These are phyloP conservation scores for Chamaea fasciata DNA, from an alignment of 2,113 vertebrate species.

Conservation along the genomic window DNA sequence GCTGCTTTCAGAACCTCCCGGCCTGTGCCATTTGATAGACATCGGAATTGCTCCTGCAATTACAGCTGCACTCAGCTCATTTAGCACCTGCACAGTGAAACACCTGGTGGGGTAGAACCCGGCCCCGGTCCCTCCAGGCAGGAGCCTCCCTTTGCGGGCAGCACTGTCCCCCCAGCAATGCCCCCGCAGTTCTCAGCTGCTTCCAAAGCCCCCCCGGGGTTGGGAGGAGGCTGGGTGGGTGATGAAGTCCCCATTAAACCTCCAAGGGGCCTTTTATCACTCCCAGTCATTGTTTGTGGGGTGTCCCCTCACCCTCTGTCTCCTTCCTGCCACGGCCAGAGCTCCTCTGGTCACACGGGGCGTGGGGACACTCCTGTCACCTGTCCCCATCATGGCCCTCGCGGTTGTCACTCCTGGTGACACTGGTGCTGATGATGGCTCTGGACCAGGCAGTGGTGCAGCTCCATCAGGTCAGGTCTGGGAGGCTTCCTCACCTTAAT, in stretches of 20 bases:
- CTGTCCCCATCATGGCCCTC: neutral
- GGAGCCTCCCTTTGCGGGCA: neutral
- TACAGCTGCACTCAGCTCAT: neutral
- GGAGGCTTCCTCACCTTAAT: neutral
- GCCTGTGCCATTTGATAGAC: neutral
- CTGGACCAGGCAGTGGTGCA: neutral
- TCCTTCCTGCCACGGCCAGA: rapidly evolving
- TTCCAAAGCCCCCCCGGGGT: rapidly evolving
- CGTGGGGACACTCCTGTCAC: neutral
- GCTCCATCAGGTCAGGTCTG: neutral
- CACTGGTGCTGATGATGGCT: neutral
- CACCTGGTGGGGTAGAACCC: rapidly evolving
- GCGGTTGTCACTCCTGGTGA: neutral
- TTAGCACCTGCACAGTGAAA: neutral
- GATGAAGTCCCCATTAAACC: neutral
- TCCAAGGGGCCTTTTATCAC: neutral
- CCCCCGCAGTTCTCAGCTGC: neutral
- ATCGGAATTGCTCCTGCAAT: neutral
- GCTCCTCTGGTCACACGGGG: neutral
- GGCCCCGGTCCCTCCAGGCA: neutral
- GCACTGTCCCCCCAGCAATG: neutral
- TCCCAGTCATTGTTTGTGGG: neutral
- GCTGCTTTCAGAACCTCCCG: neutral
- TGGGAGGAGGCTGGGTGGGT: neutral
- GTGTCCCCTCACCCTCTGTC: too few relatives aligned